These are phyloP conservation scores for Mycteria americana DNA, from an alignment of 2,797 vertebrate genomes.

Conservation along the genomic window DNA sequence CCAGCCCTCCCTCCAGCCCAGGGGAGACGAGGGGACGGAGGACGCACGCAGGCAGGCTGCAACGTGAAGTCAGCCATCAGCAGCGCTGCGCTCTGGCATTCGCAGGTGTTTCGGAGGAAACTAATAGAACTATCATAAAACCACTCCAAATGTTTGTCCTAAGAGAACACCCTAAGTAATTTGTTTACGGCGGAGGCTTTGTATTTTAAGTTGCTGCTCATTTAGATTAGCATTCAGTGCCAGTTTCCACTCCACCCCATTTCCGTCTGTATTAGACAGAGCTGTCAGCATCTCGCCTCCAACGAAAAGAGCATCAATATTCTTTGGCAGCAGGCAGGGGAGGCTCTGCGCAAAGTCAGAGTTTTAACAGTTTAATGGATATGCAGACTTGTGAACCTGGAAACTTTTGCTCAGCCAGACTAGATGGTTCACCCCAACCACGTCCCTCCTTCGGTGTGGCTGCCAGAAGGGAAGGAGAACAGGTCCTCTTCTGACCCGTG, in stretches of 20 bases:
- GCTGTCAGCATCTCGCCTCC: background rate
- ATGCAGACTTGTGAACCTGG: background rate
- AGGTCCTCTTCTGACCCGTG: background rate
- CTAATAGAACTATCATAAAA: background rate
- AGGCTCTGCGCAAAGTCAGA: background rate
- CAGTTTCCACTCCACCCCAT: background rate
- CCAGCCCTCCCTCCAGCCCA: background rate
- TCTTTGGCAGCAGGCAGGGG: background rate
- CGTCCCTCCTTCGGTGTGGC: background rate
- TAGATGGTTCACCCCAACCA: background rate
- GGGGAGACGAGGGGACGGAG: background rate
- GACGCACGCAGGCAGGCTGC: background rate
- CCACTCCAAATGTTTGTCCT: background rate
- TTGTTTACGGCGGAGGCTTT: background rate
- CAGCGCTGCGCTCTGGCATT: background rate
- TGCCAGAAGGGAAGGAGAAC: background rate
- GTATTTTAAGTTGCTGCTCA: background rate
- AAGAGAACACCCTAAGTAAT: slow-evolving; percentile 19
- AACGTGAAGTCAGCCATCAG: background rate
- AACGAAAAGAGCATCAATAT: slow-evolving; percentile 1
- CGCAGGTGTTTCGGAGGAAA: background rate
- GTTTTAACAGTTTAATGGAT: background rate
- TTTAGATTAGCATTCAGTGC: slow-evolving; percentile 20
- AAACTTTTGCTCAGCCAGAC: background rate
- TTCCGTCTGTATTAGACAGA: background rate